Evolutionary conservation across 2,113 vertebrate genomes (phyloP).

Genomic region (Brachyhypopomus occidentalis): DNA sequence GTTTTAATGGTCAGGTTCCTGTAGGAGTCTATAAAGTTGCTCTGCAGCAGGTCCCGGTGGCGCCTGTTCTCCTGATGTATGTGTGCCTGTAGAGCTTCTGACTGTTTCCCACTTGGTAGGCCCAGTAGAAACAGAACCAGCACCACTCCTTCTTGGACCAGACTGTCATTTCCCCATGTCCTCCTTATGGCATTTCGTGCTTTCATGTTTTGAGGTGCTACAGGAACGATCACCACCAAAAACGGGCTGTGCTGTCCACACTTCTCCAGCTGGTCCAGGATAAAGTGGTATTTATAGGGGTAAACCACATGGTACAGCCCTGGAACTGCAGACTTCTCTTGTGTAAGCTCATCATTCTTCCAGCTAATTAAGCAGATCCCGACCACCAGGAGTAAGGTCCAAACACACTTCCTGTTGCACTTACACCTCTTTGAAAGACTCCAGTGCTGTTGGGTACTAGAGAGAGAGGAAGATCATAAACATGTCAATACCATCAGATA

Average conservation of each 20-base stretch:
- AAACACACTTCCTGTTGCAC: not conserved
- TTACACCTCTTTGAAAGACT: not conserved
- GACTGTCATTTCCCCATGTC: constrained; percentile 70
- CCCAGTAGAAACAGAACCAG: constrained; percentile 71
- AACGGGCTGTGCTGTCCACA: constrained; percentile 62
- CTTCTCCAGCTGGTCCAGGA: constrained; percentile 64
- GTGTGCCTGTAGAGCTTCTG: not conserved
- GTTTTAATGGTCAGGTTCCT: constrained; percentile 78
- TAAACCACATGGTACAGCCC: constrained; percentile 63
- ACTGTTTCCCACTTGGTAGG: constrained; percentile 6
- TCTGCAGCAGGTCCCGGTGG: constrained; percentile 76
- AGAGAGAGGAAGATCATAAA: not conserved
- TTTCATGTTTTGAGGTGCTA: constrained; percentile 31
- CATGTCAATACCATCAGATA: not conserved
- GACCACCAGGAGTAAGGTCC: not conserved
- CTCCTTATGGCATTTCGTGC: constrained; percentile 64
- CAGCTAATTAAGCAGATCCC: not conserved
- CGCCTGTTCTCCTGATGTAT: constrained; percentile 63
- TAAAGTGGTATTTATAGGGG: constrained; percentile 67
- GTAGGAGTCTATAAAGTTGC: constrained; percentile 72
- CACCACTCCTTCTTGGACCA: constrained; percentile 59
- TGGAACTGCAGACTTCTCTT: constrained; percentile 26
- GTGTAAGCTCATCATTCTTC: not conserved
- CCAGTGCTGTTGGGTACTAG: not conserved
- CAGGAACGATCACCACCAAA: constrained; percentile 70